phyloP scores from a whole-genome alignment of 2,888 invertebrate species.

The Bimastos eiseni region DNA sequence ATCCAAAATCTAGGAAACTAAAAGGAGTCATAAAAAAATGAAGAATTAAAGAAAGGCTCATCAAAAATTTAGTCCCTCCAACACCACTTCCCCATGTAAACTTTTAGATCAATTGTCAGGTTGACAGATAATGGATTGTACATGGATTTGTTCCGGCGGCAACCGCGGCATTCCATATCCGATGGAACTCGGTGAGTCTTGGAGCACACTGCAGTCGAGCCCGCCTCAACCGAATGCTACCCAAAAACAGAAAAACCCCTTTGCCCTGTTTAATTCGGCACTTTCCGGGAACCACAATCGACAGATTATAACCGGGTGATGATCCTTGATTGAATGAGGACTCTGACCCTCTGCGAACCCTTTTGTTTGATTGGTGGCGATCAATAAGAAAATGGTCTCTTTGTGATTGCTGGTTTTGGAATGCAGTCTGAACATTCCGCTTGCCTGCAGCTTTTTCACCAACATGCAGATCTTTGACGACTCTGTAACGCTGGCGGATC shows the following conservation, averaged over 20 bases:
- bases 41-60: not conserved
- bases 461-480: not conserved
- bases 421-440: not conserved
- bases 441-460: not conserved
- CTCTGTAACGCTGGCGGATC: conserved; percentile 14
- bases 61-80: not conserved
- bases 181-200: conserved; percentile 6
- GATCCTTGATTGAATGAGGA: not conserved
- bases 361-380: not conserved
- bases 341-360: not conserved
- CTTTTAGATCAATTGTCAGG: not conserved
- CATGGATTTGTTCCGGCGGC: conserved; percentile 20
- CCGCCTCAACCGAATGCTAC: not conserved
- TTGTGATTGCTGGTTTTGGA: not conserved
- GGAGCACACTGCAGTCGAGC: conserved; percentile 25
- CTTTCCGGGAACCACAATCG: not conserved
- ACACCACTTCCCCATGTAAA: not conserved
- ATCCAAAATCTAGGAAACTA: not conserved
- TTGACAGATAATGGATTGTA: not conserved
- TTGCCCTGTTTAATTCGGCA: conserved; percentile 4
- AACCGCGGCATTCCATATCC: conserved; percentile 7
- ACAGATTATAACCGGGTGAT: not conserved
- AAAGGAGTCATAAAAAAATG: not conserved
- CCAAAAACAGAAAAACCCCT: conserved; percentile 23
- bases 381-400: not conserved